Evolutionary conservation across 2,113 vertebrate species (phyloP), one percentile per base, ranked within the genome.

Genomic region (Cyphomyrus plagiostoma): DNA sequence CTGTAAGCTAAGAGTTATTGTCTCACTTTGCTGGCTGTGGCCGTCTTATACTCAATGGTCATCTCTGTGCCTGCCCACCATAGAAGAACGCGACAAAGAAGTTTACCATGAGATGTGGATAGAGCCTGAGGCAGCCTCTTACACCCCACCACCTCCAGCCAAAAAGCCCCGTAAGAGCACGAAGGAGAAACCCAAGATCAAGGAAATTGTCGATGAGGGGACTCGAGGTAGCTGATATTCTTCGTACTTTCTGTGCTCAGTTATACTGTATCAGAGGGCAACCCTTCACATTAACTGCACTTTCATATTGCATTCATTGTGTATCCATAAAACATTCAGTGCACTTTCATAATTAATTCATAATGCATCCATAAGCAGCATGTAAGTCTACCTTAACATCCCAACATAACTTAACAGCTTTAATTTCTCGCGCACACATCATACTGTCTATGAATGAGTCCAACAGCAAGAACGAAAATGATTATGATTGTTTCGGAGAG

Each of bases 131-230:
- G 97, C 98, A 0, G 97, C 97, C 0, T 96, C 98, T 0, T 98
- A 98, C 39, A 95, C 96, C 0, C 97, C 98, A 0, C 98, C 98
- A 53, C 98, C 98, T 1, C 97, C 98, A 39, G 95, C 98, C 91
- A 99, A 99, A 95, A 99, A 99, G 83, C 97, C 98, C 4, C 94
- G 98, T 86, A 99, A 99, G 94, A 99, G 97, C 96, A 95, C 96
- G 77, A 92, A 96, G 0, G 98, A 99, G 93, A 99, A 99, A 92
- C 97, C 96, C 87, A 99, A 99, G 95, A 97, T 99, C 95, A 97
- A 98, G 94, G 98, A 99, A 93, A 98, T 99, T 91, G 98, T 99
- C 35, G 98, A 99, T 0, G 98, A 99, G 92, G 97, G 98, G 90
- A 99, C 98, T 89, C 96, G 98, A 97, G 98, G 98, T 99, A 95